phyloP scores from a whole-genome alignment of 1,140 invertebrate genomes.

The Lasaia peninsularis region DNA sequence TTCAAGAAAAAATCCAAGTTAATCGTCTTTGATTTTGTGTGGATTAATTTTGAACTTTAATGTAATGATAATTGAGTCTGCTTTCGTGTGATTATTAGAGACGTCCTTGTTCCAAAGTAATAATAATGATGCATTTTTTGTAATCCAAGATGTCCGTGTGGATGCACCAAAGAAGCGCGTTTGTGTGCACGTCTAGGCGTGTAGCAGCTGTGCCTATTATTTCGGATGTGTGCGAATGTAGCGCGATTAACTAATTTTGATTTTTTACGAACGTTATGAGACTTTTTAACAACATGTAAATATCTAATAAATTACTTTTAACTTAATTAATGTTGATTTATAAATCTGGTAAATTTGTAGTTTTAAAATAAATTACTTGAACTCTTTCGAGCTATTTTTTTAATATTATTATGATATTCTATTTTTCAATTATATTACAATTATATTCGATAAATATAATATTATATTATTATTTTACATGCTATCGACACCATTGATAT shows the following conservation, averaged over 20 bases:
- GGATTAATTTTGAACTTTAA: slow-evolving; percentile 20
- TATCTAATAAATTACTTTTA: too few species aligned
- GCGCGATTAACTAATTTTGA: slow-evolving; percentile 31
- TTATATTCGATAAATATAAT: too few species aligned
- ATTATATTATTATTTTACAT: too few species aligned
- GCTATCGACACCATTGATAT: too few species aligned
- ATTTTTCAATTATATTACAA: too few species aligned
- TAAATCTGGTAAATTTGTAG: too few species aligned
- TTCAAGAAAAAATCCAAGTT: slow-evolving; percentile 65
- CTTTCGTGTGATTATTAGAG: slow-evolving; percentile 22
- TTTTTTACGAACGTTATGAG: slow-evolving; percentile 5
- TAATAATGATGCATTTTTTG: slow-evolving; percentile 75
- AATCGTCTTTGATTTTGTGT: slow-evolving; percentile 43
- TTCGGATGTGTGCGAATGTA: slow-evolving; percentile 36
- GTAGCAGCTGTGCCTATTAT: slow-evolving; percentile 73
- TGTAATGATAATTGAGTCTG: slow-evolving; percentile 20
- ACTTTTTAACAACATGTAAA: neutral
- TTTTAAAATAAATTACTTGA: too few species aligned
- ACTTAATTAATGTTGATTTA: too few species aligned
- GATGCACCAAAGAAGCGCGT: slow-evolving; percentile 55
- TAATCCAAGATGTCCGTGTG: slow-evolving; percentile 62
- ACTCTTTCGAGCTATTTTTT: too few species aligned
- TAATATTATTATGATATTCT: too few species aligned
- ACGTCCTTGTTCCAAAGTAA: slow-evolving; percentile 63
- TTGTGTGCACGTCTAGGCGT: slow-evolving; percentile 58